Conservation (phyloP, 2,888 invertebrate genomes). For the Lamellibrachia satsuma region DNA sequence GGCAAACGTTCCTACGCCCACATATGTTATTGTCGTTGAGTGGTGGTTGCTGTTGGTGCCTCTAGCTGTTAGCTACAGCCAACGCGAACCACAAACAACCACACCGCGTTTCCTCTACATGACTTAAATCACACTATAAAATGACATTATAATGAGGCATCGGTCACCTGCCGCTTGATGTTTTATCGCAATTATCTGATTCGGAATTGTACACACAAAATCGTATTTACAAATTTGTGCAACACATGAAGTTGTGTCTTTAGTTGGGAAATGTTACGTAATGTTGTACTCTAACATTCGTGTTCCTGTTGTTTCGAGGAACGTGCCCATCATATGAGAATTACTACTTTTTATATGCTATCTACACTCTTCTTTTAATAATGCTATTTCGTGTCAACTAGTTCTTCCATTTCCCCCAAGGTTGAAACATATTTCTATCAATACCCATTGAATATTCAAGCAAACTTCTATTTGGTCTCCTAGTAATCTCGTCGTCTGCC, state of each 20-base stretch:
- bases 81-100: neutral
- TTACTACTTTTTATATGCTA: no score
- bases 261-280: neutral
- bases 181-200: neutral
- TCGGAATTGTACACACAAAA: neutral
- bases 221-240: neutral
- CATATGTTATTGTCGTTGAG: neutral
- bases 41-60: neutral
- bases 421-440: no score
- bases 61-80: neutral
- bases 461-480: no score
- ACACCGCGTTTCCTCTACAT: neutral
- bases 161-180: neutral
- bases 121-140: neutral
- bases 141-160: neutral
- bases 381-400: no score
- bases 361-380: no score
- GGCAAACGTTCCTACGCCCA: neutral
- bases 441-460: no score
- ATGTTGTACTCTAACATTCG: neutral
- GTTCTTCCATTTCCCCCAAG: no score
- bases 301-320: neutral
- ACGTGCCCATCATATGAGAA: no score
- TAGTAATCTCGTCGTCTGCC: no score
- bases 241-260: neutral